These are phyloP conservation scores for Ailurus styani DNA, from an alignment of 2,113 vertebrate species.

Conservation along the genomic window DNA sequence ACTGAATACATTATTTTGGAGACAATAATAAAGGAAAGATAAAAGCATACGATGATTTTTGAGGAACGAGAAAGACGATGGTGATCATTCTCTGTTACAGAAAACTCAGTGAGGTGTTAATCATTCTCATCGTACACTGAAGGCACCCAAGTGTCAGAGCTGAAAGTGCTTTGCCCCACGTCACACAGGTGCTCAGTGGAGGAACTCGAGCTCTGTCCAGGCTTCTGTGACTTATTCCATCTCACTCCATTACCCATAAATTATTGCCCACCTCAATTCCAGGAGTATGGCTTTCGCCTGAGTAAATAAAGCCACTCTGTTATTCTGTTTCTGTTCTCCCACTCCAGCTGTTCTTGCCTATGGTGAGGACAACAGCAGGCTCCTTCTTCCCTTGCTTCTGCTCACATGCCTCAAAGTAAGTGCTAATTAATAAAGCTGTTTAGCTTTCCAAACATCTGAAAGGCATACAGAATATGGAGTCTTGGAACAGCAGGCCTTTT, in stretches of 20 bases:
- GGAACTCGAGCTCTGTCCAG: rapidly evolving
- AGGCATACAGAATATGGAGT: not conserved
- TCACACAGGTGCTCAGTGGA: not conserved
- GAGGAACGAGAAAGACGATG: not conserved
- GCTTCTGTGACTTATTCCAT: not conserved
- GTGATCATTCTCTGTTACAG: rapidly evolving
- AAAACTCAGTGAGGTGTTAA: not conserved
- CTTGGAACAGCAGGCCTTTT: not conserved
- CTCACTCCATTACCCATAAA: not conserved
- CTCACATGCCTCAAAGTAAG: not conserved
- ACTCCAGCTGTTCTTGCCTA: not conserved
- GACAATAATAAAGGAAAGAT: not conserved
- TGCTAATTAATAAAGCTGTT: constrained; percentile 8
- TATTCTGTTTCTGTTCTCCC: not conserved
- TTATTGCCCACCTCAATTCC: rapidly evolving
- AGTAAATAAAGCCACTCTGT: not conserved
- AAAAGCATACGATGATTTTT: not conserved
- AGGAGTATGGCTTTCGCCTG: not conserved
- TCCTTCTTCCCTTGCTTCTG: not conserved
- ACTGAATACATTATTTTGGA: not conserved
- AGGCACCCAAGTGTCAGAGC: not conserved
- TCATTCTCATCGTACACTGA: not conserved
- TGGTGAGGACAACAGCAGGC: not conserved
- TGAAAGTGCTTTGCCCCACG: rapidly evolving
- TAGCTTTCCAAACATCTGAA: not conserved